Base-by-base conservation (phyloP, 2,113 vertebrate species). In the Urocynchramus pylzowi region DNA sequence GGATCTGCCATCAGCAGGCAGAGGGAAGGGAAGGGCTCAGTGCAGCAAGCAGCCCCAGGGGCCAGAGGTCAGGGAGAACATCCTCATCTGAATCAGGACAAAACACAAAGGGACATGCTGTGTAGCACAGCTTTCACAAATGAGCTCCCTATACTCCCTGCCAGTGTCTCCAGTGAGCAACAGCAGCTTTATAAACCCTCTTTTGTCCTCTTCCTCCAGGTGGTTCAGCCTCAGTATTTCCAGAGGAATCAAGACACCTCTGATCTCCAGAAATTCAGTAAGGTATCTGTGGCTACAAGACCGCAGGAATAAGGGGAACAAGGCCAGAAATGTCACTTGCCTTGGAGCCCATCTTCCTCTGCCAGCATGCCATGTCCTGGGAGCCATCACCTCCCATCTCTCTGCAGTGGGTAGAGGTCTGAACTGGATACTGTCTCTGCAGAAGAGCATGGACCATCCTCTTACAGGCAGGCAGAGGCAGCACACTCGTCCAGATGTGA, bases 51-150 rank as follows among this genome's bases (percentile, higher is more conserved):
- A 85, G 75, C 54, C 27, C 42, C 0, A 1, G 21, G 9, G 47
- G 24, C 47, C 53, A 68, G 67, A 79, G 61, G 61, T 85, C 50
- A 53, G 63, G 79, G 39, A 90, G 47, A 93, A 90, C 53, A 37
- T 47, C 61, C 75, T 91, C 0, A 0, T n/a, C 68, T 28, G 64
- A 76, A 70, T 28, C 42, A 33, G 59, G 39, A 56, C 60, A 50
- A 92, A 89, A 52, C 53, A 37, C 0, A 10, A 31, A 67, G 22
- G 64, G 53, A 75, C 28, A 3, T 1, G 5, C 63, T 5, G 31
- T 69, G 21, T 96, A 99, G 98, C 98, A 0, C 97, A 97, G 97
- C 98, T 98, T 97, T 99, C 98, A 97, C 99, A 99, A 89, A 99
- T 98, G 54, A 99, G 95, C 96, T 99, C 99, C 95, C 99, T 99